A percentile compares a stretch with the other conserved stretches of the same genome.
Evolutionary conservation across 2,797 vertebrate genomes (phyloP).

Genomic region (Danio choprae): DNA sequence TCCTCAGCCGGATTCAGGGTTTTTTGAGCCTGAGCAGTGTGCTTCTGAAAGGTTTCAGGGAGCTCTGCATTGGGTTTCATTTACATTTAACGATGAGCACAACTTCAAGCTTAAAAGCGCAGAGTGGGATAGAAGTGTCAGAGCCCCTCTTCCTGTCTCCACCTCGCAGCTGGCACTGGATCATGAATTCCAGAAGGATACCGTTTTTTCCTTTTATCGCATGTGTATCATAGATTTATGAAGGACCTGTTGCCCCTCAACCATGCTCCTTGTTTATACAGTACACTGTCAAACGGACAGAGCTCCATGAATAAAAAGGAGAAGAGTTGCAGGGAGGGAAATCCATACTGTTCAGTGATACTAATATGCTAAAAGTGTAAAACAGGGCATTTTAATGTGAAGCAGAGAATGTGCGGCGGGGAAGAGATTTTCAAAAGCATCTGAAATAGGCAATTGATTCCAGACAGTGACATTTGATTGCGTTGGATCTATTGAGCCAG

Average conservation of each 20-base stretch:
- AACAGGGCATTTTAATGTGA: neutral
- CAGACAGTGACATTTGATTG: constrained; percentile 10
- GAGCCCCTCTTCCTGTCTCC: neutral
- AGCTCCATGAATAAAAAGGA: neutral
- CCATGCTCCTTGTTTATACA: neutral
- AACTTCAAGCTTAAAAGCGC: constrained; percentile 10
- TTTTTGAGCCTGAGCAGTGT: neutral
- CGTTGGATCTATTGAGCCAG: neutral
- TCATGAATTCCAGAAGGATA: neutral
- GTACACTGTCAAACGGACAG: neutral
- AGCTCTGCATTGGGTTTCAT: constrained; percentile 36
- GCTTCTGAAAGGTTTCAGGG: constrained; percentile 2
- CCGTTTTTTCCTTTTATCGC: neutral
- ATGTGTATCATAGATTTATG: neutral
- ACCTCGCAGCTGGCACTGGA: neutral
- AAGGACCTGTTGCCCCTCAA: neutral
- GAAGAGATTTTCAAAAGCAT: constrained; percentile 14
- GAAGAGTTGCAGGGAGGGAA: neutral
- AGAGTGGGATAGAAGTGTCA: constrained; percentile 29
- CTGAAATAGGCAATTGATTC: constrained; percentile 30
- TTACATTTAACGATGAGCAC: constrained; percentile 25
- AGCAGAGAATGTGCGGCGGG: neutral
- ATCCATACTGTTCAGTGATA: neutral
- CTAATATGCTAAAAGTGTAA: neutral
- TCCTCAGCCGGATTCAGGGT: neutral